Conservation (phyloP, 2,113 vertebrate species). For the Sinocyclocheilus anshuiensis region DNA sequence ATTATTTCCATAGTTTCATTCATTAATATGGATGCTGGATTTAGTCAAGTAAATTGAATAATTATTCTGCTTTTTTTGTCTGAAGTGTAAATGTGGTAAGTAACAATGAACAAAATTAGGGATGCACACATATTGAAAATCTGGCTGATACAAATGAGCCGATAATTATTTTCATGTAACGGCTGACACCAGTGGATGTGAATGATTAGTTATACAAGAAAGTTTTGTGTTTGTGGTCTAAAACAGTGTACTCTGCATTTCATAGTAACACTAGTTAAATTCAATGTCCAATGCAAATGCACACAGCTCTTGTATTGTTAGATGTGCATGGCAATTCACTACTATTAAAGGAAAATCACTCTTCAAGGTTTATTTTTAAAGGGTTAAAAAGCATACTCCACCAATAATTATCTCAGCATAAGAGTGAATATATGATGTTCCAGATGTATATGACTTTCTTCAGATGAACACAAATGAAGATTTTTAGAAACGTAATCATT, state of each 20-base stretch:
- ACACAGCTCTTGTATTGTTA: neutral
- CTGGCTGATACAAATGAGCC: neutral
- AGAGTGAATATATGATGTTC: no score
- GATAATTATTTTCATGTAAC: neutral
- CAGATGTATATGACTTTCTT: no score
- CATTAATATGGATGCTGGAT: neutral
- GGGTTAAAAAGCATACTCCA: no score
- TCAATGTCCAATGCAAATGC: neutral
- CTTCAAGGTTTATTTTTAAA: no score
- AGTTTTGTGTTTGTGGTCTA: neutral
- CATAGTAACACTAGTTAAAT: neutral
- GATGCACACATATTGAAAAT: neutral
- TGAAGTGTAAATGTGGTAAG: conserved; percentile 22
- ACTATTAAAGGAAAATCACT: no score
- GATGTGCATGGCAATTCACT: no score
- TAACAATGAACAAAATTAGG: neutral
- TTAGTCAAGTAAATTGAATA: neutral
- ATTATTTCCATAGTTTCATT: neutral
- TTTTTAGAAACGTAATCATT: no score
- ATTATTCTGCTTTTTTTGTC: conserved; percentile 13
- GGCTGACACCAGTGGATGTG: neutral
- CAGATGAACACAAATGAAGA: no score
- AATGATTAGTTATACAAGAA: neutral
- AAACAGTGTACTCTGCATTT: neutral
- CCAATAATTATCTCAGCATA: no score